phyloP scores from a whole-genome alignment of 2,113 vertebrate species.

The Tragelaphus strepsiceros region DNA sequence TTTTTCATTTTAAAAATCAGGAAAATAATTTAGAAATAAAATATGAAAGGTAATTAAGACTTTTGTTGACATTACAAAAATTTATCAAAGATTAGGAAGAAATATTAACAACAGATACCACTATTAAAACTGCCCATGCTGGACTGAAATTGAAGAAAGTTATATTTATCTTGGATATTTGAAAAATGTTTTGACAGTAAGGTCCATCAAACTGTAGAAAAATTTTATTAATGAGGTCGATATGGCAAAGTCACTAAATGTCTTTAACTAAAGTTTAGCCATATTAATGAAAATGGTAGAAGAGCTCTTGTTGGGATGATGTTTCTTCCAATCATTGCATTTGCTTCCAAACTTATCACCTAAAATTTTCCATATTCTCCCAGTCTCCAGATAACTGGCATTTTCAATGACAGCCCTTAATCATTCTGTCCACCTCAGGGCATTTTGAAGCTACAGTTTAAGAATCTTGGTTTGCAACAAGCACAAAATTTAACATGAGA shows the following conservation, averaged over 20 bases:
- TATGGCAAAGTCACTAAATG: conserved; percentile 36
- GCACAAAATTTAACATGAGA: not conserved
- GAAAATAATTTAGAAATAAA: not conserved
- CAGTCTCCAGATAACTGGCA: not conserved
- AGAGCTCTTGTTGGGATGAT: not conserved
- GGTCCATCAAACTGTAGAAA: not conserved
- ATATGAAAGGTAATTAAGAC: not conserved
- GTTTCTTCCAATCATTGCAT: not conserved
- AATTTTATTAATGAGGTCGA: conserved; percentile 37
- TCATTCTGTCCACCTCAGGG: not conserved
- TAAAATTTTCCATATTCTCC: not conserved
- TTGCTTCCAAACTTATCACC: not conserved
- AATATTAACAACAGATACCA: not conserved
- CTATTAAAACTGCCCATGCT: not conserved
- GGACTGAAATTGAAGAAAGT: not conserved
- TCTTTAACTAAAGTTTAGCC: conserved; percentile 28
- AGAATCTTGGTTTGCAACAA: not conserved
- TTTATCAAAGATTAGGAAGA: not conserved
- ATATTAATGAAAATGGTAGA: not conserved
- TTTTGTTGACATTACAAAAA: not conserved
- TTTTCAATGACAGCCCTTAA: not conserved
- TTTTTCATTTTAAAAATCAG: not conserved
- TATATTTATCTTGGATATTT: conserved; percentile 41
- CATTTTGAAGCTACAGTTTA: not conserved
- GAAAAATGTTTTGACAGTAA: conserved; percentile 38